These are phyloP conservation scores for Mystacides longicornis DNA, from an alignment of 2,888 invertebrate genomes.

Conservation along the genomic window DNA sequence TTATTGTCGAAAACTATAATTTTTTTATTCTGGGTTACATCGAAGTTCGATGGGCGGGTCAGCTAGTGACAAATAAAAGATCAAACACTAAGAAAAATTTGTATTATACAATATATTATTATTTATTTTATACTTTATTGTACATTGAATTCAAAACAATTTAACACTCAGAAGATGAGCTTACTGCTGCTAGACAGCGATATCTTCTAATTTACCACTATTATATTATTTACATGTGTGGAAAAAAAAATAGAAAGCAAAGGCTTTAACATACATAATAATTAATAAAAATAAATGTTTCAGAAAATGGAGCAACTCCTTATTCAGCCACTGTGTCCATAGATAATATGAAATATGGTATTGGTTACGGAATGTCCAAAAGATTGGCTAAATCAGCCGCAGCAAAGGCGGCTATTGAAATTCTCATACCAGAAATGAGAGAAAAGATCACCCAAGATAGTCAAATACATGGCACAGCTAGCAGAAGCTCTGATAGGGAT, in stretches of 20 bases:
- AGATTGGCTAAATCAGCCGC: slow-evolving; percentile 94
- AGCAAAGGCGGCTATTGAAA: slow-evolving; percentile 80
- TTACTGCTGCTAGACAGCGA: no score
- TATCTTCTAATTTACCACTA: no score
- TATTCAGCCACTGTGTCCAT: slow-evolving; percentile 92
- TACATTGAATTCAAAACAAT: no score
- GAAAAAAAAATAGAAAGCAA: neutral
- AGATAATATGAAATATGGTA: slow-evolving; percentile 87
- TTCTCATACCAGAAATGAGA: slow-evolving; percentile 87
- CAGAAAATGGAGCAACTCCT: slow-evolving; percentile 86
- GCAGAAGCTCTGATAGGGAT: slow-evolving; percentile 31
- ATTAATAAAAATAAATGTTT: slow-evolving; percentile 7
- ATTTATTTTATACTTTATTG: no score
- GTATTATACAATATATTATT: no score
- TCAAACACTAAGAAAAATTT: no score
- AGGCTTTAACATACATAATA: neutral
- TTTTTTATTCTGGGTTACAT: no score
- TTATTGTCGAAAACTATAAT: no score
- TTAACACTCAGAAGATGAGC: no score
- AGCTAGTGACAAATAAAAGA: no score
- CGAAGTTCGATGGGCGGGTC: no score
- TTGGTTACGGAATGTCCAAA: slow-evolving; percentile 91
- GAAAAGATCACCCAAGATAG: slow-evolving; percentile 66
- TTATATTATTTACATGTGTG: no score
- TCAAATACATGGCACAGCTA: slow-evolving; percentile 37